A percentile compares a stretch with the other conserved stretches of the same genome.
These are phyloP conservation scores for Dendrophyllia cribrosa DNA, from an alignment of 64 coral and sea anemone genomes.

Conservation along the genomic window DNA sequence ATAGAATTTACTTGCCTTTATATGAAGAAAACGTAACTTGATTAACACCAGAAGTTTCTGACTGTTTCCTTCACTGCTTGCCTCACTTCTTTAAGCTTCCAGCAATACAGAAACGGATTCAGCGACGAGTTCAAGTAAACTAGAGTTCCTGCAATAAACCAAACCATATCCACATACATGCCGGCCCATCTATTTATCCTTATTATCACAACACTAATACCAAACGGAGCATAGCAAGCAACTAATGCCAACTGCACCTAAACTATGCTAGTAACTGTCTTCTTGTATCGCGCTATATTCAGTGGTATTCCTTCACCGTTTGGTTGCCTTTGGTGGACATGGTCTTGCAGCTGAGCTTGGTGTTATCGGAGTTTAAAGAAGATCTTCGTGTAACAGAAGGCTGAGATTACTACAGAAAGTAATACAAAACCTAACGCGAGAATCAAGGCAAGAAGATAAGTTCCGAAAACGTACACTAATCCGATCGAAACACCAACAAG, in stretches of 20 bases:
- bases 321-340: neutral
- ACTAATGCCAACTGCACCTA: slow-evolving; percentile 5
- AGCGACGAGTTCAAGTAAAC: slow-evolving; percentile 11
- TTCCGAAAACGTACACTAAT: neutral
- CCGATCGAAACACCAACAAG: neutral
- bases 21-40: too few relatives aligned
- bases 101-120: slow-evolving; percentile 25
- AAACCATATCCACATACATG: neutral
- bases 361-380: neutral
- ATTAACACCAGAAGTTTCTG: neutral
- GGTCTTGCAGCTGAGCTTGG: neutral
- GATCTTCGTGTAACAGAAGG: neutral
- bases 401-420: neutral
- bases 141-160: neutral
- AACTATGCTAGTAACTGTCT: neutral
- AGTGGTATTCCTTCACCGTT: neutral
- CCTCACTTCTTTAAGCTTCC: slow-evolving; percentile 16
- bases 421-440: neutral
- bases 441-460: neutral
- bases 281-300: slow-evolving; percentile 1
- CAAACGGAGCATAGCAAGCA: slow-evolving; percentile 7
- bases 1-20: too few relatives aligned
- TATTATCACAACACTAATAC: neutral
- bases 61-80: neutral
- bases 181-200: neutral